Conservation (phyloP, 23 tunicate species). For the Trididemnum nubilum region DNA sequence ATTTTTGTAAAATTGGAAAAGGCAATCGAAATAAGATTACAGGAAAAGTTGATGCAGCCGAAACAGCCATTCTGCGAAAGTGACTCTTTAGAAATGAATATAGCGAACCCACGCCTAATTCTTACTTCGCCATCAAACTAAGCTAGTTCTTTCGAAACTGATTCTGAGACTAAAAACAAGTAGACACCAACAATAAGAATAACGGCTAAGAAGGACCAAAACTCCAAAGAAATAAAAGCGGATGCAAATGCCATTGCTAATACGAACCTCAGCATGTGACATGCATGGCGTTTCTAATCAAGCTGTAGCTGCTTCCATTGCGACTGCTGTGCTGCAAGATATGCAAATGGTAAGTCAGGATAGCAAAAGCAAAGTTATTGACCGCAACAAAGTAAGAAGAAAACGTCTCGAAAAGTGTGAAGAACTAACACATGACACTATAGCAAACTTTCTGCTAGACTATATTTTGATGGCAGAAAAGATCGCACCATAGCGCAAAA, state of each 20-base stretch:
- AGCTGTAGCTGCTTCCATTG: conserved; percentile 2
- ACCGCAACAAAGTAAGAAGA: conserved; percentile 8
- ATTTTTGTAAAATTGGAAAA: too few species aligned
- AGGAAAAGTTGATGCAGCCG: neutral
- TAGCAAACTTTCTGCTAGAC: too few species aligned
- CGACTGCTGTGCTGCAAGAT: conserved; percentile 18
- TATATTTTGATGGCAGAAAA: neutral
- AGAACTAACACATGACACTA: conserved; percentile 6
- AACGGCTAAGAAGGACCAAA: conserved; percentile 6
- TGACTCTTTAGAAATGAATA: neutral
- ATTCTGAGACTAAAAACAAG: neutral
- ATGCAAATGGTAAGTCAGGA: conserved; percentile 8
- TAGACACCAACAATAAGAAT: neutral
- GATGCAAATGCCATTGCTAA: neutral
- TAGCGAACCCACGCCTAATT: neutral
- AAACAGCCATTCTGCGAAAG: neutral
- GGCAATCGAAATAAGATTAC: too few species aligned
- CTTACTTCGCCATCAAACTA: neutral
- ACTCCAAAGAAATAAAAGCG: neutral
- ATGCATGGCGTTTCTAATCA: neutral
- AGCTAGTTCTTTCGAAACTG: neutral
- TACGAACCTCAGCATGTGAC: conserved; percentile 8
- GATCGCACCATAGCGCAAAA: neutral
- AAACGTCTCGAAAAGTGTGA: conserved; percentile 6
- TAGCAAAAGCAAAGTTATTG: conserved; percentile 4